phyloP scores from a whole-genome alignment of 1,140 invertebrate genomes.

The Trachymyrmex septentrionalis region DNA sequence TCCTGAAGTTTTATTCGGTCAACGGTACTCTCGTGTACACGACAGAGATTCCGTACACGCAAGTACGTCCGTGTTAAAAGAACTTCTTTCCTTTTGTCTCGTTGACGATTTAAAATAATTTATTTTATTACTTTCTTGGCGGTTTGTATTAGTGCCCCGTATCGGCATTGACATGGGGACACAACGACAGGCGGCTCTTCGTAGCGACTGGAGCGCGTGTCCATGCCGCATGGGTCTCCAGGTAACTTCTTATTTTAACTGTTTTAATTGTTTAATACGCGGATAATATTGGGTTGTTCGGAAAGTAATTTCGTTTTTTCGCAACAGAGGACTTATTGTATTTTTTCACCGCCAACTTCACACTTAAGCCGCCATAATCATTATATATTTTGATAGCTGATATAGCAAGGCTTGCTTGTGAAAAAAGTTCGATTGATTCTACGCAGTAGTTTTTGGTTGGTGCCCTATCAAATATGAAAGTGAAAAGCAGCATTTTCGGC shows the following conservation, averaged over 20 bases:
- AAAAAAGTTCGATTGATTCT: too few relatives aligned
- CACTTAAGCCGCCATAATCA: too few relatives aligned
- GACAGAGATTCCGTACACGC: constrained; percentile 91
- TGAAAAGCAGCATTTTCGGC: too few relatives aligned
- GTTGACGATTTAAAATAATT: constrained; percentile 5
- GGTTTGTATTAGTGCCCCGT: constrained; percentile 90
- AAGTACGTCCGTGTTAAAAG: constrained; percentile 85
- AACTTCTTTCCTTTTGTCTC: not conserved
- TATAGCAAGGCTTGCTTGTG: too few relatives aligned
- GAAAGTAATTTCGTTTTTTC: too few relatives aligned
- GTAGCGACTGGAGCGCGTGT: constrained; percentile 95
- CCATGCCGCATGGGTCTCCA: constrained; percentile 97
- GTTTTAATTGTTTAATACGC: not conserved
- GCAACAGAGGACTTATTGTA: too few relatives aligned
- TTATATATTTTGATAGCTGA: too few relatives aligned
- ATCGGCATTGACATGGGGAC: constrained; percentile 98
- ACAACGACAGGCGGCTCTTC: constrained; percentile 98
- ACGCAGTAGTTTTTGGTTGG: too few relatives aligned
- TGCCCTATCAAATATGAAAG: too few relatives aligned
- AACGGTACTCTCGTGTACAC: constrained; percentile 91
- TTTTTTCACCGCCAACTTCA: too few relatives aligned
- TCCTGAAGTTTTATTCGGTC: constrained; percentile 93
- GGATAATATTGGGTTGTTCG: too few relatives aligned
- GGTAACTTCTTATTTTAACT: constrained; percentile 80
- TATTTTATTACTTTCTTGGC: constrained; percentile 37